phyloP scores from a whole-genome alignment of 1,140 invertebrate genomes.

The Coelopa frigida region DNA sequence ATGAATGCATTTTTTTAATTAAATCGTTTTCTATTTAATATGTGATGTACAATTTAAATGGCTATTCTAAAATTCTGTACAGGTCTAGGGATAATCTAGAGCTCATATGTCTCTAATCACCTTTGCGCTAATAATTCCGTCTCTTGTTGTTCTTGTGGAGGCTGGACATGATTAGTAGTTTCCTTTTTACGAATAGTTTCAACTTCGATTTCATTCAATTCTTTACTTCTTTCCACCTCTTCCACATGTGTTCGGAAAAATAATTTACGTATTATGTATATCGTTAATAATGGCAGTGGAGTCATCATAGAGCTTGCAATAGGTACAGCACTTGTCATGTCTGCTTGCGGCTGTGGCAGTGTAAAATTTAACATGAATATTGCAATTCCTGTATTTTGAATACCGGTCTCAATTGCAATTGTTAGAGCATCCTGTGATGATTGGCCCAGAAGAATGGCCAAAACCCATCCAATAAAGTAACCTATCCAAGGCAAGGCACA shows the following conservation, averaged over 20 bases:
- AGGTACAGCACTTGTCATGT: conserved; percentile 81
- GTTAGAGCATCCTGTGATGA: conserved; percentile 63
- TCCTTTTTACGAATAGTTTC: conserved; percentile 6
- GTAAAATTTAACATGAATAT: conserved; percentile 71
- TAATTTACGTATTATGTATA: conserved; percentile 23
- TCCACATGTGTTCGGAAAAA: conserved; percentile 13
- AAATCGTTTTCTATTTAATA: too few species aligned
- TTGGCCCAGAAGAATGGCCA: conserved; percentile 56
- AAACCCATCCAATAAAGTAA: conserved; percentile 65
- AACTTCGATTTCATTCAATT: conserved; percentile 7
- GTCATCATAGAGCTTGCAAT: conserved; percentile 90
- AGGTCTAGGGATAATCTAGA: too few species aligned
- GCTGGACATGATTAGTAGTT: too few species aligned
- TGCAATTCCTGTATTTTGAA: conserved; percentile 91
- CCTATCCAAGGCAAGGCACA: conserved; percentile 81
- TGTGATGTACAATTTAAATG: too few species aligned
- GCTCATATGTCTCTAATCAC: too few species aligned
- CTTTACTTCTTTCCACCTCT: conserved; percentile 8
- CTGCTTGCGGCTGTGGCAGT: conserved; percentile 63
- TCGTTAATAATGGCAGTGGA: conserved; percentile 66
- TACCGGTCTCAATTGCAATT: conserved; percentile 87
- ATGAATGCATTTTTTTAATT: too few species aligned
- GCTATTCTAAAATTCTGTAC: too few species aligned
- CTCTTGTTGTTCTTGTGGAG: too few species aligned
- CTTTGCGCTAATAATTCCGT: too few species aligned